Percentiles rank a stretch among this genome's conserved stretches.
These are phyloP conservation scores for Eulithis prunata DNA, from an alignment of 2,888 invertebrate genomes.

Conservation along the genomic window DNA sequence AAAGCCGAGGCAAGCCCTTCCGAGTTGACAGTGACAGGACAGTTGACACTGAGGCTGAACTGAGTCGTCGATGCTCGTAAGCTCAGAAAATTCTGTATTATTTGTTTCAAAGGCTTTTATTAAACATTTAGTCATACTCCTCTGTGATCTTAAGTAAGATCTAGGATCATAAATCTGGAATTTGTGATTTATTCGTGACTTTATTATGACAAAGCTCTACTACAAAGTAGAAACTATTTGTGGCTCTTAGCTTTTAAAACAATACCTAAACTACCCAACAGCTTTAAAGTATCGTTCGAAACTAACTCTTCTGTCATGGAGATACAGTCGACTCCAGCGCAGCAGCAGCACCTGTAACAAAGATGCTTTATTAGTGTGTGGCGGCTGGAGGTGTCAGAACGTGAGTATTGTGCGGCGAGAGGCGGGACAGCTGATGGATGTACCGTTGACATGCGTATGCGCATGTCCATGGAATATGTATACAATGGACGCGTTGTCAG, in stretches of 20 bases:
- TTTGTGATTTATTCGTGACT: too few relatives aligned
- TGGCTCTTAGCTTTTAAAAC: neutral
- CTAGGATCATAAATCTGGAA: neutral
- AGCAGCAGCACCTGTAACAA: slow-evolving; percentile 35
- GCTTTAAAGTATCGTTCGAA: slow-evolving; percentile 19
- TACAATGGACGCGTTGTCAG: slow-evolving; percentile 22
- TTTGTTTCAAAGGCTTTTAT: too few relatives aligned
- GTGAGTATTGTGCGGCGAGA: slow-evolving; percentile 25
- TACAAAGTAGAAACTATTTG: neutral
- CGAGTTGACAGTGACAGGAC: neutral
- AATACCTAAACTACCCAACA: slow-evolving; percentile 11
- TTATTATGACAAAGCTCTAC: too few relatives aligned
- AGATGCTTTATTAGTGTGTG: slow-evolving; percentile 17
- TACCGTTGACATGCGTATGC: slow-evolving; percentile 20
- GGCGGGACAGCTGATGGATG: slow-evolving; percentile 35
- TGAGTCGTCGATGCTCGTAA: too few relatives aligned
- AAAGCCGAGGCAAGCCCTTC: neutral
- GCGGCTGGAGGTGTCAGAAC: slow-evolving; percentile 30
- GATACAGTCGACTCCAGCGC: slow-evolving; percentile 12
- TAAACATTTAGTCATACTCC: too few relatives aligned
- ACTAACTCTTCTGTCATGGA: neutral
- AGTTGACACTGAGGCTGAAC: neutral
- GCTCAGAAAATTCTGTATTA: too few relatives aligned
- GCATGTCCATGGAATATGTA: slow-evolving; percentile 6
- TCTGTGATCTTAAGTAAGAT: neutral